Percentiles rank a stretch among this genome's conserved stretches.
Conservation (phyloP, 2,797 vertebrate genomes). For the Anguilla obscura region DNA sequence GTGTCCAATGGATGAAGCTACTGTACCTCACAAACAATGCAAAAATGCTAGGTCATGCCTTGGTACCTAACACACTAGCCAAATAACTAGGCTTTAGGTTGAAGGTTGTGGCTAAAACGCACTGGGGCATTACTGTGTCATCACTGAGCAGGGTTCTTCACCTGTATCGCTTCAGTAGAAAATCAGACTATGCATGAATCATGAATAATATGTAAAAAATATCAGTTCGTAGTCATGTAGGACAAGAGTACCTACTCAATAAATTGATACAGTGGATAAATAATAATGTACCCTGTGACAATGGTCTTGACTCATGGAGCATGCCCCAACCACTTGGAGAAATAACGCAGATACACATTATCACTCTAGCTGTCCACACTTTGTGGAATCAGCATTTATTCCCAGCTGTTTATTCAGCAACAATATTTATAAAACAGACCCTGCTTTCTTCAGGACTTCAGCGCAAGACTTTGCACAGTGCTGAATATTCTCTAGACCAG, state of each 20-base stretch:
- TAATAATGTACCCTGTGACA: not conserved
- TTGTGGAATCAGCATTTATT: not conserved
- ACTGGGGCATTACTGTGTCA: not conserved
- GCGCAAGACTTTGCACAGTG: not conserved
- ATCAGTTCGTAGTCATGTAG: not conserved
- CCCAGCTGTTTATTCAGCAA: not conserved
- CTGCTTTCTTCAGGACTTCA: not conserved
- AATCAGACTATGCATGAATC: not conserved
- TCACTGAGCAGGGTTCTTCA: not conserved
- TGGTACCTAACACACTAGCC: not conserved
- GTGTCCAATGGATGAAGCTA: not conserved
- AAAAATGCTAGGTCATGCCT: not conserved
- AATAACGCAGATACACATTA: not conserved
- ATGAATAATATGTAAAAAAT: not conserved
- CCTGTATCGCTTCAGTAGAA: not conserved
- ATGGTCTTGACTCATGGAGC: not conserved
- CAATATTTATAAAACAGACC: not conserved
- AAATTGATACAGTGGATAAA: not conserved
- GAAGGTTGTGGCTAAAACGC: not conserved
- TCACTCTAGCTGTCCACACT: not conserved
- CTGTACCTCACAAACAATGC: not conserved
- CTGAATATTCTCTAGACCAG: not conserved
- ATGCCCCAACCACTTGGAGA: not conserved
- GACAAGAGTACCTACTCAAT: not conserved
- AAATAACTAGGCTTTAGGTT: not conserved